Evolutionary conservation across 1,140 invertebrate species (phyloP).

Genomic region (Conopomorpha cramerella): DNA sequence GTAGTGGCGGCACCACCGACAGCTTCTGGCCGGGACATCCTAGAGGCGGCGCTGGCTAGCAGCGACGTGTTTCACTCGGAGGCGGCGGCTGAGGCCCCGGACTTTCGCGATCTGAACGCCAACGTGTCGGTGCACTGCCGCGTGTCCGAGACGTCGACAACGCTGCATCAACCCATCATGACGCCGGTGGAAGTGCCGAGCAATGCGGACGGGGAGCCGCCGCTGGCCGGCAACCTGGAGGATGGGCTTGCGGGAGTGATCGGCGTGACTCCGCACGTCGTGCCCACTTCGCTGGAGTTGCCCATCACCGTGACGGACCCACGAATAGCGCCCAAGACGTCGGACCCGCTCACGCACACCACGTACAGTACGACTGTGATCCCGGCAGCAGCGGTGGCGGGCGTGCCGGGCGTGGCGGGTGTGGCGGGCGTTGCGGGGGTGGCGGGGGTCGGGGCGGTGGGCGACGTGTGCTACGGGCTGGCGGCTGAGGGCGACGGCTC

Average conservation of each 20-base stretch:
- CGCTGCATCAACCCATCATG: constrained; percentile 80
- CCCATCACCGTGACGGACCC: constrained; percentile 73
- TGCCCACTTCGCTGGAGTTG: constrained; percentile 67
- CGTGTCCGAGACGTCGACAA: constrained; percentile 73
- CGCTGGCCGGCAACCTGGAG: constrained; percentile 52
- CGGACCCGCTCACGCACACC: constrained; percentile 26
- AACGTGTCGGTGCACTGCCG: constrained; percentile 53
- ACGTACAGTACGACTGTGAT: constrained; percentile 26
- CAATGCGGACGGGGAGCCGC: constrained; percentile 48
- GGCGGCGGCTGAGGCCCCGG: constrained; percentile 50
- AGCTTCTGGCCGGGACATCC: constrained; percentile 74
- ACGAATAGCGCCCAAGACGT: constrained; percentile 61
- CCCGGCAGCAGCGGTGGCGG: too few relatives aligned
- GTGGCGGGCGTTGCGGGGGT: too few relatives aligned
- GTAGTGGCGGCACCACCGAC: constrained; percentile 30
- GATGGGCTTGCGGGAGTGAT: constrained; percentile 63
- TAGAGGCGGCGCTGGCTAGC: constrained; percentile 75
- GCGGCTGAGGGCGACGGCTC: constrained; percentile 17
- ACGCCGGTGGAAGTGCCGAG: constrained; percentile 74
- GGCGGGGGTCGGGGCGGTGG: constrained; percentile 29
- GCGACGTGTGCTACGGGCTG: constrained; percentile 21
- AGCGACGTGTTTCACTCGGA: constrained; percentile 73
- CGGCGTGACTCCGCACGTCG: constrained; percentile 56
- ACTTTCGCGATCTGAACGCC: constrained; percentile 58
- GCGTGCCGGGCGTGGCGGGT: too few relatives aligned